Base-by-base conservation (phyloP, 2,797 vertebrate species). In the Karalla daura region DNA sequence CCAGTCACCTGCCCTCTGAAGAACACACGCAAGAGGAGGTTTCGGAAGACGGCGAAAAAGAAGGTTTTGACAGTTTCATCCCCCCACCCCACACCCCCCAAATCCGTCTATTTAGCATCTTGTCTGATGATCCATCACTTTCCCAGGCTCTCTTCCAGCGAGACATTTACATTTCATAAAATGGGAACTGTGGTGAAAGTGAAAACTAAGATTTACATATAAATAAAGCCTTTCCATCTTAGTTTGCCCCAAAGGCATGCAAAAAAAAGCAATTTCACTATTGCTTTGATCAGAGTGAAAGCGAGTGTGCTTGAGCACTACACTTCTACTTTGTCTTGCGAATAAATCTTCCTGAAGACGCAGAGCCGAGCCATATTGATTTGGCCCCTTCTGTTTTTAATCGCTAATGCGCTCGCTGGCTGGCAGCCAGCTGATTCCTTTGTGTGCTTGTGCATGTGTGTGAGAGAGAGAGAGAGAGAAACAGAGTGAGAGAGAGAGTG, bases 1-100 rank as follows among this genome's bases (percentile, higher is more conserved):
- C 56, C 81, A 99, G 98, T 98, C 75, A 97, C 96, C 45, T 94
- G 92, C 69, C 97, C 97, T 36, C 87, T 99, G 87, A 97, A 96
- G 92, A 98, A 99, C 53, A 97, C 97, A 3, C 94, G 96, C 73
- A 98, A 98, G 86, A 95, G 94, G 74, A 92, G 96, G 28, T 98
- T 99, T 91, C 90, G 94, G 76, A 98, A 98, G 90, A 96, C 92
- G 3, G 95, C 92, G 0, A 96, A 98, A 87, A 99, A 96, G 86
- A 97, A 99, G 96, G 97, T 94, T 90, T 56, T 46, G 47, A 24
- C 60, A 50, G 78, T 67, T 88, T 77, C 11, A 56, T 63, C 83
- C 76, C 32, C 47, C 40, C 25, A 23, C 28, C 58, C 10, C 36
- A 24, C 49, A 51, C 36, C 49, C 5, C 50, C 46, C 39, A 17